Base-by-base conservation (phyloP, 1,140 invertebrate species). In the Spodoptera litura region DNA sequence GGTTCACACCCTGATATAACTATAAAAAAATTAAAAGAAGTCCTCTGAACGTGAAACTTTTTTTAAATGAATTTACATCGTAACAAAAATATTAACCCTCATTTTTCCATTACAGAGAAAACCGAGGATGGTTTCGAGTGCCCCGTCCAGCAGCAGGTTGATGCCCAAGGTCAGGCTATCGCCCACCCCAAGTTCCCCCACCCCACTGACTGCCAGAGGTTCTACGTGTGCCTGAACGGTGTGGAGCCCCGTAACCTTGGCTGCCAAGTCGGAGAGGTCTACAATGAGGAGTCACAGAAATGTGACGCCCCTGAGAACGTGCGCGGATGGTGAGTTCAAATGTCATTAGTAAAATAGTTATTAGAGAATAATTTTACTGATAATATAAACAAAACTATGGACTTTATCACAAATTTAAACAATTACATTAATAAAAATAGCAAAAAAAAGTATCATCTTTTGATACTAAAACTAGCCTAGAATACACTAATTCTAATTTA, bases 221-320 rank as follows among this genome's bases (percentile, higher is more conserved):
- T 98, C 95, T 98, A 98, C 89, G 97, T 98, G 8, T 99, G 98
- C 92, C 94, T 98, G 78, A 98, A 98, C 90, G 97, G 97, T 8
- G 95, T 97, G 20, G 98, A 97, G 75, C 98, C 98, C 2, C 96
- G 98, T 80, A 97, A 98, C 92, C 96, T 98, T 73, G 97, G 97
- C 25, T 98, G 98, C 93, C 96, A 96, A 86, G 95, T 97, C 31
- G 98, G 98, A 52, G 97, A 98, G 83, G 98, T 98, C 13, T 98
- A 98, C 95, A 98, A 98, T 88, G 97, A 98, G 78, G 96, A 96
- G 70, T 95, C 95, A 6, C 97, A 98, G 89, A 96, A 96, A 87
- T 98, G 98, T 89, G 98, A 98, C 85, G 96, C 96, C 4, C 97
- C 98, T 35, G 97, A 98, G 91, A 98, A 98, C 87, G 98, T 98